Percentiles rank a stretch among this genome's conserved stretches.
Conservation (phyloP, 2,113 vertebrate species). For the Isurus oxyrinchus region DNA sequence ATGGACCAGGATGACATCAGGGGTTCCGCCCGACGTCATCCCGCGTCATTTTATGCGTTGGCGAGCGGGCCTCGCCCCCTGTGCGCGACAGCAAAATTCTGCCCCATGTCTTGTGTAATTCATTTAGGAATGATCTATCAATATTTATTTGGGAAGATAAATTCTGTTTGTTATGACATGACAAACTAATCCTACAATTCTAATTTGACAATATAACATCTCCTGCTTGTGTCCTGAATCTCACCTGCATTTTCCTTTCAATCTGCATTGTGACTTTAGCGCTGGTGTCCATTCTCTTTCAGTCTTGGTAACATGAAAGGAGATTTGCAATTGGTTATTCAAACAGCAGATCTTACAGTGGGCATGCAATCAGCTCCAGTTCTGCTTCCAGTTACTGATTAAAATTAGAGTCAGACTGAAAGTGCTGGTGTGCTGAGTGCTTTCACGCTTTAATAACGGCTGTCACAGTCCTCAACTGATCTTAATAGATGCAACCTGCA, state of each 20-base stretch:
- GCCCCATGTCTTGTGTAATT: background rate
- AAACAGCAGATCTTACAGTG: background rate
- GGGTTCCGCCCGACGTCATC: too few species aligned
- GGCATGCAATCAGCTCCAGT: background rate
- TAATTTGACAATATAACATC: background rate
- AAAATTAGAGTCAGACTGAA: background rate
- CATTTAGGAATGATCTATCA: background rate
- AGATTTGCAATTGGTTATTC: background rate
- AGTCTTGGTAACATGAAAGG: background rate
- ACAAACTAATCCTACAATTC: background rate
- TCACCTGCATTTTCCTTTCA: slow-evolving; percentile 1
- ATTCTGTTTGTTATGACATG: background rate
- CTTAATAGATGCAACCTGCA: background rate
- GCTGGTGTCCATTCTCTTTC: background rate
- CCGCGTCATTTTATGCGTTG: too few species aligned
- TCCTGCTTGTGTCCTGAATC: background rate
- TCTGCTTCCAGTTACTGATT: background rate
- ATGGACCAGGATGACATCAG: too few species aligned
- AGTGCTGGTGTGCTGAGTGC: background rate
- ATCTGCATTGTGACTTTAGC: background rate
- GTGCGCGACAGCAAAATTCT: too few species aligned
- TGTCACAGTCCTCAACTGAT: background rate
- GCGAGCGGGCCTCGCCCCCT: too few species aligned
- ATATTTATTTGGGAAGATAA: background rate
- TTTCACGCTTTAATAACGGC: background rate